These are phyloP conservation scores for Pseudorhombus dupliciocellatus DNA, from an alignment of 2,113 vertebrate genomes.

Conservation along the genomic window DNA sequence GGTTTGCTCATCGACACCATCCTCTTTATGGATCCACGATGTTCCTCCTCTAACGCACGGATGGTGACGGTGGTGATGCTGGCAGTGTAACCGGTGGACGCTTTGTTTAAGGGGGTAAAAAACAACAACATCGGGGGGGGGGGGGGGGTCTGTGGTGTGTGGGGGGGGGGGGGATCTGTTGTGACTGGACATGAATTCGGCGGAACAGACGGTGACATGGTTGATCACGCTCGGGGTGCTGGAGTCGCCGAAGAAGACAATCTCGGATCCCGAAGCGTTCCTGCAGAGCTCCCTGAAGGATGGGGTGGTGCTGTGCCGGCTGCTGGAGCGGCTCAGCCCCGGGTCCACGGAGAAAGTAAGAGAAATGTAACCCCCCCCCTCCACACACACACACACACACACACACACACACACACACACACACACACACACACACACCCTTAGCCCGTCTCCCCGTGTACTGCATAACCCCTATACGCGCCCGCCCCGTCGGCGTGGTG, in stretches of 20 bases:
- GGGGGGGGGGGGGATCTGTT: conserved; percentile 9
- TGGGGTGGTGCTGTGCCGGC: conserved; percentile 91
- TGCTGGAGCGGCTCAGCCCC: conserved; percentile 94
- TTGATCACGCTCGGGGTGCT: conserved; percentile 94
- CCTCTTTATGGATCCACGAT: conserved; percentile 36
- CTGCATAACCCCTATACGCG: conserved; percentile 10
- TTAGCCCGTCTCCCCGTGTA: conserved; percentile 1
- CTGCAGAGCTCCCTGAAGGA: conserved; percentile 91
- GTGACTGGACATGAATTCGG: conserved; percentile 89
- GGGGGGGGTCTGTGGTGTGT: too few species aligned
- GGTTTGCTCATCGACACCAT: conserved; percentile 60
- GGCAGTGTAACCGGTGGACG: conserved; percentile 62
- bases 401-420: neutral
- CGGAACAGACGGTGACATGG: conserved; percentile 98
- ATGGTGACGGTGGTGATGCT: conserved; percentile 13
- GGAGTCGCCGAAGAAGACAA: conserved; percentile 95
- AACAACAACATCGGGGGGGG: too few species aligned
- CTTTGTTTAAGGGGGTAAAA: too few species aligned
- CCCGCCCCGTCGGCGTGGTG: conserved; percentile 52
- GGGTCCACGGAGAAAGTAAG: conserved; percentile 89
- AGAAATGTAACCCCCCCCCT: neutral
- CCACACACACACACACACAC: neutral
- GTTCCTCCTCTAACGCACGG: conserved; percentile 60
- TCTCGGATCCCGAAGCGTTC: conserved; percentile 93
- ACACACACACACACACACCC: neutral